Percentiles rank a stretch among this genome's conserved stretches.
phyloP scores from a whole-genome alignment of 1,140 invertebrate species.

The Eriocheir sinensis region DNA sequence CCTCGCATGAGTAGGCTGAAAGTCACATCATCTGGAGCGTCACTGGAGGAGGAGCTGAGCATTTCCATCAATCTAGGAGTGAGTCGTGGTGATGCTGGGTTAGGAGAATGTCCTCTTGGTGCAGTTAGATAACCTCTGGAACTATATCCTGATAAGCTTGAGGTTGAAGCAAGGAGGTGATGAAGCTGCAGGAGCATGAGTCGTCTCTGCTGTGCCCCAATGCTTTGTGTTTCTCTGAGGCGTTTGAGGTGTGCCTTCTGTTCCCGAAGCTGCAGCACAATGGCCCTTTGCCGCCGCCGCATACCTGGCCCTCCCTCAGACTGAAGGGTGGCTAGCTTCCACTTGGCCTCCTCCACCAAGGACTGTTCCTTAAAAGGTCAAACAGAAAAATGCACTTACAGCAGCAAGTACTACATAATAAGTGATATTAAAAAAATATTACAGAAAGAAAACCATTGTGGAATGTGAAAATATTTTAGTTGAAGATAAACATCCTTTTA shows the following conservation, averaged over 20 bases:
- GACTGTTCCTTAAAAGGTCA: constrained; percentile 69
- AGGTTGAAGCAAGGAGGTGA: constrained; percentile 65
- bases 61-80: constrained; percentile 67
- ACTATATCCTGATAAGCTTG: neutral
- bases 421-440: neutral
- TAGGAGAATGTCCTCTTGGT: constrained; percentile 59
- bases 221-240: constrained; percentile 73
- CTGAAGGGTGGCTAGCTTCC: constrained; percentile 69
- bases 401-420: neutral
- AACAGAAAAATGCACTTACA: neutral
- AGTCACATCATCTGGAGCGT: constrained; percentile 69
- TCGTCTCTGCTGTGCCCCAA: constrained; percentile 72
- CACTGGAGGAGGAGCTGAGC: constrained; percentile 68
- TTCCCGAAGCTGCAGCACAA: constrained; percentile 71
- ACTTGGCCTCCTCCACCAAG: constrained; percentile 71
- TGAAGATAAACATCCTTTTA: no score
- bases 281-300: constrained; percentile 63
- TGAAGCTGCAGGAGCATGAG: constrained; percentile 72
- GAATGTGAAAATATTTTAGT: no score
- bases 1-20: constrained; percentile 35
- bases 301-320: constrained; percentile 69
- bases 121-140: constrained; percentile 35
- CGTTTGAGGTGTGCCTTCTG: constrained; percentile 69
- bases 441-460: no score
- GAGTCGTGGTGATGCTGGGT: constrained; percentile 58